Percentiles rank a stretch among this genome's conserved stretches.
Evolutionary conservation across 1,140 invertebrate genomes (phyloP).

Genomic region (Cotesia glomerata): DNA sequence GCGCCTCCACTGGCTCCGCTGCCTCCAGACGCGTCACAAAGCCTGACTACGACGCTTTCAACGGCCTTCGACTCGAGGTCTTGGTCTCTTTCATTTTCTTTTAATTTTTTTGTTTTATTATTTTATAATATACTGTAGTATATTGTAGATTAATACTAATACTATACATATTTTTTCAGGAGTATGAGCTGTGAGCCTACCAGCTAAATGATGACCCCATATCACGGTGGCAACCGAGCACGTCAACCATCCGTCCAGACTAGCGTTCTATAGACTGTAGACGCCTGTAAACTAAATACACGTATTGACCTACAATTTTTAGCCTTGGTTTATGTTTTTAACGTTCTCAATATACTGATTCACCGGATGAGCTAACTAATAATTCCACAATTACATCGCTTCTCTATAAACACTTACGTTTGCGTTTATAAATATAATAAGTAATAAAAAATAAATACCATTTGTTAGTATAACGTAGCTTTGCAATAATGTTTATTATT

Average conservation of each 20-base stretch:
- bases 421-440: background rate
- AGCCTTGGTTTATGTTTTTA: slow-evolving; percentile 13
- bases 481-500: too few relatives aligned
- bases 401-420: background rate
- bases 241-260: background rate
- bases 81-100: background rate
- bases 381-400: background rate
- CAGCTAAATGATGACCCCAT: slow-evolving; percentile 14
- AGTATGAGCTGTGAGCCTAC: background rate
- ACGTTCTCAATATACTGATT: slow-evolving; percentile 8
- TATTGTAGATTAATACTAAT: too few relatives aligned
- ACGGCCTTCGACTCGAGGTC: slow-evolving; percentile 22
- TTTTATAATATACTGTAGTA: too few relatives aligned
- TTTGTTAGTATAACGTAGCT: too few relatives aligned
- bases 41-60: slow-evolving; percentile 10
- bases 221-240: background rate
- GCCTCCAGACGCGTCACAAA: slow-evolving; percentile 15
- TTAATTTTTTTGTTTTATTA: background rate
- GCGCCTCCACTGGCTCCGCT: background rate
- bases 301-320: slow-evolving; percentile 16
- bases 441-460: too few relatives aligned
- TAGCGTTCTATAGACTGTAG: background rate
- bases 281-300: background rate
- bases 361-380: slow-evolving; percentile 5
- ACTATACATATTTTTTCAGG: background rate